A percentile compares a stretch with the other conserved stretches of the same genome.
These are phyloP conservation scores for Aradus depressus DNA, from an alignment of 2,888 invertebrate species.

Conservation along the genomic window DNA sequence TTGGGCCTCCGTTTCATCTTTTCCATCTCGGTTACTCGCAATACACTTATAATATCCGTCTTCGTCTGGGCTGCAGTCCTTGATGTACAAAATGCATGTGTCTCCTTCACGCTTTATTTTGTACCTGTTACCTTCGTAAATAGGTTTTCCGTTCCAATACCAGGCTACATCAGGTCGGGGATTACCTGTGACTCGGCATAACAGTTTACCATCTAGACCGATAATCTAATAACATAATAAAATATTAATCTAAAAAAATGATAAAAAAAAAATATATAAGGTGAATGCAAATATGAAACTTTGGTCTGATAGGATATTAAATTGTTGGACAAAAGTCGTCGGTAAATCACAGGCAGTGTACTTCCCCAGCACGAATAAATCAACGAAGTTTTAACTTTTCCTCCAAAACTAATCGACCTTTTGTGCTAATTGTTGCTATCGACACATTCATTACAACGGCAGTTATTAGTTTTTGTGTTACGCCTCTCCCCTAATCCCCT, in stretches of 20 bases:
- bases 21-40: slow-evolving; percentile 70
- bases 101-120: slow-evolving; percentile 68
- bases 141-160: slow-evolving; percentile 69
- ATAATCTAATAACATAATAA: slow-evolving; percentile 44
- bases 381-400: no score
- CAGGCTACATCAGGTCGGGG: slow-evolving; percentile 77
- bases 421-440: no score
- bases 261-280: not conserved
- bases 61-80: slow-evolving; percentile 54
- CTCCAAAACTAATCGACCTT: no score
- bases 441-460: no score
- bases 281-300: slow-evolving; percentile 8
- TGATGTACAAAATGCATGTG: slow-evolving; percentile 60
- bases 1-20: slow-evolving; percentile 59
- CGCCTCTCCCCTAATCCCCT: no score
- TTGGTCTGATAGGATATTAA: no score
- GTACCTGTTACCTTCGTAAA: slow-evolving; percentile 56
- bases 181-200: slow-evolving; percentile 66
- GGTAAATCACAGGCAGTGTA: no score
- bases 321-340: no score
- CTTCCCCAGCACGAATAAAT: no score
- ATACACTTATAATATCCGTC: slow-evolving; percentile 64
- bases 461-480: no score
- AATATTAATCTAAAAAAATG: slow-evolving; percentile 3
- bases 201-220: slow-evolving; percentile 69